Base-by-base conservation (phyloP, 2,888 invertebrate species). In the Sarcophaga variegata region DNA sequence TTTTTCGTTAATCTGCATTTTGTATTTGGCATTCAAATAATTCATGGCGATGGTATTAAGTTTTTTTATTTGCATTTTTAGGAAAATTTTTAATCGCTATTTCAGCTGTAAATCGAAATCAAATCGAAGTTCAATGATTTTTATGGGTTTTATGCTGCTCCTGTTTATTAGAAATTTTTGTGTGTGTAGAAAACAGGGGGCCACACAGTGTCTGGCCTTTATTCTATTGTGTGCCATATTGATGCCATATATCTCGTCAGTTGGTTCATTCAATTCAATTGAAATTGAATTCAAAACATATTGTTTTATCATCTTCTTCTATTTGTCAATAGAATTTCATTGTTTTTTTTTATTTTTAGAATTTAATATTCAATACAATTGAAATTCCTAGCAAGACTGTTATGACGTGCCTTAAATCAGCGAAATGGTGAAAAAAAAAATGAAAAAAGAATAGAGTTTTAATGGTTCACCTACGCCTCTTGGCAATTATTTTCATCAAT, bases 21-120 rank as follows among this genome's bases (percentile, higher is more conserved):
- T 54, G 22, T 47, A 64, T 62, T 75, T 80, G 60, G 25, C 76
- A 66, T 80, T 76, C 66, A 81, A 84, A 80, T 84, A 84, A 84
- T 83, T 83, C 84, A 84, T 66, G 70, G 4, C 1, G 63, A 20
- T 79, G 75, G 37, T 54, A 70, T 84, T 76, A 54, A 12, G 6
- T 60, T 49, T 85, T 76, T 70, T 49, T 66, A 71, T 81, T 80
- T 81, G 12, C 25, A 71, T 54, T 76, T 62, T 80, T 37, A 20
- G 20, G 64, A 62, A 59, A 54, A 63, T 59, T 59, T 74, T 79
- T 37, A 11, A 20, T 67, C 67, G 6, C 11, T 69, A n/a, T 20
- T 66, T 79, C 49, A n/a, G n/a, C 54, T 54, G 54, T 12, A 17
- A 1, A 4, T 54, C 8, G 17, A 1, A 66, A 66, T 60, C 12